phyloP scores from a whole-genome alignment of 2,797 vertebrate species.

The Squalus acanthias region DNA sequence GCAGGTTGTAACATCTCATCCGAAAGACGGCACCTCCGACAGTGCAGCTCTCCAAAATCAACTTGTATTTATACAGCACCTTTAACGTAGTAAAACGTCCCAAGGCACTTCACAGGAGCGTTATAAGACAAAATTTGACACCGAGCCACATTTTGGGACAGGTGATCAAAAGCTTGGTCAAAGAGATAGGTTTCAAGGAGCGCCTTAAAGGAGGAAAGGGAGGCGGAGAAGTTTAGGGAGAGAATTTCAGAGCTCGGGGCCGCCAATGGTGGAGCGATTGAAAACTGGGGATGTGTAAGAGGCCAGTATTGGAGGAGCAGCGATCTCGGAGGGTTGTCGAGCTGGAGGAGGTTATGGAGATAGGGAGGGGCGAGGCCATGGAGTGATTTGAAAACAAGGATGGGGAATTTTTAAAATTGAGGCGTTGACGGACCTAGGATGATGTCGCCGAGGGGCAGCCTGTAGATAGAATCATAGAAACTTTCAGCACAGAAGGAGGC shows the following conservation, averaged over 20 bases:
- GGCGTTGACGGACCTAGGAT: no score
- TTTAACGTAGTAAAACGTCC: neutral
- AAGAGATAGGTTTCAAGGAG: neutral
- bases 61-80: neutral
- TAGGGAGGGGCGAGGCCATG: neutral
- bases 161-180: neutral
- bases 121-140: neutral
- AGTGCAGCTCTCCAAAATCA: neutral
- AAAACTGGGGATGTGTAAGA: neutral
- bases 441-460: no score
- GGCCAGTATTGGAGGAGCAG: neutral
- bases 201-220: neutral
- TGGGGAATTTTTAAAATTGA: neutral
- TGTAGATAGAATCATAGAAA: no score
- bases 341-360: neutral
- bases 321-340: no score
- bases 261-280: neutral
- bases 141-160: neutral
- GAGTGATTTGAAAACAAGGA: no score
- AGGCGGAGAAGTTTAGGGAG: neutral
- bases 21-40: no score
- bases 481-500: neutral
- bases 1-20: neutral
- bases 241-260: neutral
- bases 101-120: neutral